These are phyloP conservation scores for Drosophila atripex DNA, from an alignment of 2,888 invertebrate species.

Conservation along the genomic window DNA sequence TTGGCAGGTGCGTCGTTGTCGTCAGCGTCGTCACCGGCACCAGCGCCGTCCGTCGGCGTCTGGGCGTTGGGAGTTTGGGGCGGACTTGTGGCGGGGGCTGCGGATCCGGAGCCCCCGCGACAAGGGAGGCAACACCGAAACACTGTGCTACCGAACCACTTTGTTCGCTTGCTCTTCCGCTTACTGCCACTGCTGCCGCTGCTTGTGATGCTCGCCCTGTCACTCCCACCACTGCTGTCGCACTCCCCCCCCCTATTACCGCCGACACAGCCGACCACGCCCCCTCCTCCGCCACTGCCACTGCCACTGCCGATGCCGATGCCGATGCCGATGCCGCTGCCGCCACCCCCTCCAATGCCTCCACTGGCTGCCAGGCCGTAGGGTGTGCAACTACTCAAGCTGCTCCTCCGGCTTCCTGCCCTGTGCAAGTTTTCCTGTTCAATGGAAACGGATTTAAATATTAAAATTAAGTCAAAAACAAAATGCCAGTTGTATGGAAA, in stretches of 20 bases:
- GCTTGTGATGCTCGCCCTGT: slow-evolving; percentile 13
- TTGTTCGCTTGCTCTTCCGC: slow-evolving; percentile 75
- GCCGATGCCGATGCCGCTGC: slow-evolving; percentile 50
- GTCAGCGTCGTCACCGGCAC: no score
- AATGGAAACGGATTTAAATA: background rate
- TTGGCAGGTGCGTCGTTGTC: slow-evolving; percentile 38
- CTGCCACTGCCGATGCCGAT: slow-evolving; percentile 50
- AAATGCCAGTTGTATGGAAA: no score
- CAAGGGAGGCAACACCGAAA: slow-evolving; percentile 93
- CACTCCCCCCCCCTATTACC: slow-evolving; percentile 24
- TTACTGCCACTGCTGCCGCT: slow-evolving; percentile 58
- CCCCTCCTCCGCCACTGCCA: slow-evolving; percentile 21
- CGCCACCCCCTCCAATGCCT: slow-evolving; percentile 41
- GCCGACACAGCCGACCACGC: slow-evolving; percentile 16
- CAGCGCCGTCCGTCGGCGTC: slow-evolving; percentile 74
- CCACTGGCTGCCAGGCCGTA: slow-evolving; percentile 72
- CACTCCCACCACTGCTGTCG: slow-evolving; percentile 22
- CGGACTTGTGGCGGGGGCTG: slow-evolving; percentile 86
- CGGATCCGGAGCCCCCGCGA: slow-evolving; percentile 90
- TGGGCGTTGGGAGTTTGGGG: slow-evolving; percentile 81
- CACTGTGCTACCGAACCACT: slow-evolving; percentile 87
- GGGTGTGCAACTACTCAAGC: slow-evolving; percentile 43
- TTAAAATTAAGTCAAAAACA: no score
- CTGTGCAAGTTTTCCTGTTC: slow-evolving; percentile 5
- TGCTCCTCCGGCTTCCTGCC: slow-evolving; percentile 36